Evolutionary conservation across 2,113 vertebrate genomes (phyloP), one percentile per base, ranked within the genome.

Genomic region (Oxyruncus cristatus): DNA sequence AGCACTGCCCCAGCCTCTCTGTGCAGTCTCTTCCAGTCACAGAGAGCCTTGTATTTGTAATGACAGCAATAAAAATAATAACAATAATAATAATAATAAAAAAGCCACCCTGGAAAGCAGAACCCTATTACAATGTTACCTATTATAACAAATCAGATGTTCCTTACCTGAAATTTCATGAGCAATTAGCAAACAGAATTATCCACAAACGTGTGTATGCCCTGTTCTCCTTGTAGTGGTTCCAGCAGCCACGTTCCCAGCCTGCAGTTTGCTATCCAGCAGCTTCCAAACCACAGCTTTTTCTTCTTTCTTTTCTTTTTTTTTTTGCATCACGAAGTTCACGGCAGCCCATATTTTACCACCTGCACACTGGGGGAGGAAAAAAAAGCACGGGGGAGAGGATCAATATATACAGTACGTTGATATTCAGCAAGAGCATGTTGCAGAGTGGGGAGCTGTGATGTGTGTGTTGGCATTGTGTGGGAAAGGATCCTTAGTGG

Each of bases 261-360:
- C 83, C 81, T 91, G 85, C 84, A 96, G 53, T 58, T 92, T 95
- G 96, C 95, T 92, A 91, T 95, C 96, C 71, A 87, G 86, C 86
- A 96, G 92, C 73, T 83, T 73, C 70, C 94, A 94, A 96, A 84
- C 90, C 94, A 89, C 77, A 84, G 92, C 53, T 95, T 95, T 96
- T 97, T 90, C 91, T 56, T 52, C 3, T 50, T 28, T 24, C 16
- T 42, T 26, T 80, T 94, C 95, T 96, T 47, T 47, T 47, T 47
- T 47, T 18, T 33, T 22, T 22, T 4, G 47, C 59, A 47, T 82
- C 82, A 50, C 90, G 90, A 89, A 96, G 93, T 97, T 97, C 94
- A 92, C 87, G 93, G 94, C 96, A 98, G 96, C 80, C 94, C 92
- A 92, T 97, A 96, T 98, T 98, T 97, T 98, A 98, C 96, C 96